These are phyloP conservation scores for Scalopus aquaticus DNA, from an alignment of 2,113 vertebrate genomes.

Conservation along the genomic window DNA sequence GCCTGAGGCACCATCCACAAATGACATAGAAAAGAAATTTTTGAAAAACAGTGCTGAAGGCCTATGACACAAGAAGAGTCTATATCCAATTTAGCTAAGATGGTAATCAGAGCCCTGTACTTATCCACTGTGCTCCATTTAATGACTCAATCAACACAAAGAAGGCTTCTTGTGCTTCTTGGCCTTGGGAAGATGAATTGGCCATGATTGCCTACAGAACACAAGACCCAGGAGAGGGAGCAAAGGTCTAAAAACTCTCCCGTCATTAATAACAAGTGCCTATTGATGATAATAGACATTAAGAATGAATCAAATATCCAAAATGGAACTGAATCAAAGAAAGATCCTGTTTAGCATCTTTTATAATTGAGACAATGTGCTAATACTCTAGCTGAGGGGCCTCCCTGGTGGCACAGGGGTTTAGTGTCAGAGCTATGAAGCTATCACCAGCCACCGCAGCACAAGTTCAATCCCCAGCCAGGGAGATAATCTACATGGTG, in stretches of 20 bases:
- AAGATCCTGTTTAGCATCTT: not conserved
- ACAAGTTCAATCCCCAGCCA: too few species aligned
- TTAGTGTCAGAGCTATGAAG: too few species aligned
- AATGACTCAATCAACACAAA: constrained; percentile 50
- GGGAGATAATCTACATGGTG: too few species aligned
- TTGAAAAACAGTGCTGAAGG: constrained; percentile 44
- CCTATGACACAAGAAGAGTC: constrained; percentile 61
- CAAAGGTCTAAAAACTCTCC: not conserved
- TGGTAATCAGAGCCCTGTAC: not conserved
- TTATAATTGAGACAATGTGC: not conserved
- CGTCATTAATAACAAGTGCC: not conserved
- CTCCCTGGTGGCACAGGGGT: too few species aligned
- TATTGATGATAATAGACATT: not conserved
- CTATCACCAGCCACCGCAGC: too few species aligned
- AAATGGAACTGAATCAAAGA: not conserved
- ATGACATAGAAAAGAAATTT: constrained; percentile 59
- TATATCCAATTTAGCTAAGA: constrained; percentile 49
- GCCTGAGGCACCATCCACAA: constrained; percentile 62
- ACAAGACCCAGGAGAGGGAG: too few species aligned
- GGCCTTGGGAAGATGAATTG: constrained; percentile 22
- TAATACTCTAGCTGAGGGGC: not conserved
- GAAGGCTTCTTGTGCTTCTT: constrained; percentile 6
- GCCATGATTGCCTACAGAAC: not conserved
- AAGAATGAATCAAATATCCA: not conserved
- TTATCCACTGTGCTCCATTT: constrained; percentile 37